Base-by-base conservation (phyloP, 2,888 invertebrate species). In the Elegia similella region DNA sequence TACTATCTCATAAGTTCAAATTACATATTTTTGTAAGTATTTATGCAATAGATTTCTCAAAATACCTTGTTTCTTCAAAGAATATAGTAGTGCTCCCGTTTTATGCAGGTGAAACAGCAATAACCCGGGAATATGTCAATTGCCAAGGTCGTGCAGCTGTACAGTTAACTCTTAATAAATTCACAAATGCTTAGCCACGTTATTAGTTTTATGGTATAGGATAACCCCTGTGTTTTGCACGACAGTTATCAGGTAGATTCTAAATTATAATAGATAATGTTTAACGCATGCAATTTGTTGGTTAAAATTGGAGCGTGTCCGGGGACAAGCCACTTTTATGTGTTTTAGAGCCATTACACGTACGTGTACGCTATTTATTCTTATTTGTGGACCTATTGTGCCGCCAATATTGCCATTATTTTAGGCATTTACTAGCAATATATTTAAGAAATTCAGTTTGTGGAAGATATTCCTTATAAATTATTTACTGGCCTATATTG, bases 301-400 rank as follows among this genome's bases (percentile, higher is more conserved):
- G 15, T 12, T 7, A 53, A 42, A 29, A 42, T 42, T 53, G 42
- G n/a, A 42, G 23, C 29, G 23, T 30, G 13, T 42, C 30, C 12
- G 29, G 15, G 16, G 15, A 43, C 43, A 53, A 12, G 43, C 52
- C 50, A 58, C 47, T 61, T 63, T 61, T 58, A 61, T 59, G 59
- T 59, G 59, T 56, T 60, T 62, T 60, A 60, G 60, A 43, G 46
- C 58, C 53, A 59, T 62, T 59, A 52, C 50, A 55, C 13, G 56
- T 56, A 56, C 57, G 47, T 56, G 55, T 55, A 43, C 23, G 55
- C 29, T 16, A 43, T 53, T 30, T 43, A 29, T 53, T 43, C 43
- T 60, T 61, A 61, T 63, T 61, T 61, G 57, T 60, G 52, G 52
- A 53, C 55, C 54, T 58, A 52, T 56, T 57, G 42, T 3, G 46